Percentiles rank a stretch among this genome's conserved stretches.
Evolutionary conservation across 2,797 vertebrate species (phyloP).

Genomic region (Lindbergichthys nudifrons): DNA sequence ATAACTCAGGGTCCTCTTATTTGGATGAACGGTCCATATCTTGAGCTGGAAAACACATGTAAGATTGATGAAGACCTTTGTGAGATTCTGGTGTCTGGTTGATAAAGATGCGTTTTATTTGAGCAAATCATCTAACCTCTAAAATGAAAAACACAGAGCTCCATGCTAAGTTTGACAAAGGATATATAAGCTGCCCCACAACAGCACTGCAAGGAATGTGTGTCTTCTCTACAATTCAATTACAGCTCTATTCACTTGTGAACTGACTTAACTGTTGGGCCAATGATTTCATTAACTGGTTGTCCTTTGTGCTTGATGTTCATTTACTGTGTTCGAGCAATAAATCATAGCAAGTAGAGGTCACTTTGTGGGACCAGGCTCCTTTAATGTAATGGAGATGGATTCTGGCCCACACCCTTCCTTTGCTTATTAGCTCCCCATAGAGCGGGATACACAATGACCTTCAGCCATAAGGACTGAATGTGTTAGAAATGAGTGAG

Average conservation of each 20-base stretch:
- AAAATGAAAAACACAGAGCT: conserved; percentile 21
- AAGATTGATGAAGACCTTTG: conserved; percentile 6
- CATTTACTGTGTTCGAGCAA: conserved; percentile 58
- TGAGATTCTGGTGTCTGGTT: not conserved
- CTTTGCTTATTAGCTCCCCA: conserved; percentile 59
- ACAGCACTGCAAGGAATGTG: conserved; percentile 18
- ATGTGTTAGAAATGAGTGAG: conserved; percentile 60
- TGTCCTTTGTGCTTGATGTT: conserved; percentile 64
- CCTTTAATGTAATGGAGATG: conserved; percentile 75
- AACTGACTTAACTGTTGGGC: conserved; percentile 47
- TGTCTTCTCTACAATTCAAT: conserved; percentile 36
- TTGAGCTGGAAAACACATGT: not conserved
- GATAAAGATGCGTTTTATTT: conserved; percentile 10
- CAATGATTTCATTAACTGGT: conserved; percentile 66
- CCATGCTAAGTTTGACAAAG: conserved; percentile 22
- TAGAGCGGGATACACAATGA: conserved; percentile 51
- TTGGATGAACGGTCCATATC: conserved; percentile 1
- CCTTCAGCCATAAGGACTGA: conserved; percentile 56
- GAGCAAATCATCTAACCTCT: conserved; percentile 35
- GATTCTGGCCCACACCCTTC: conserved; percentile 61
- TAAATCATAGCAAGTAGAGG: conserved; percentile 67
- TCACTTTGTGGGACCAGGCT: conserved; percentile 64
- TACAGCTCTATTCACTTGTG: conserved; percentile 50
- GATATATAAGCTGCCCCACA: conserved; percentile 10
- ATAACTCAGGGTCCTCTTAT: not conserved